Evolutionary conservation across 2,113 vertebrate species (phyloP).

Genomic region (Machaerirhynchus nigripectus): DNA sequence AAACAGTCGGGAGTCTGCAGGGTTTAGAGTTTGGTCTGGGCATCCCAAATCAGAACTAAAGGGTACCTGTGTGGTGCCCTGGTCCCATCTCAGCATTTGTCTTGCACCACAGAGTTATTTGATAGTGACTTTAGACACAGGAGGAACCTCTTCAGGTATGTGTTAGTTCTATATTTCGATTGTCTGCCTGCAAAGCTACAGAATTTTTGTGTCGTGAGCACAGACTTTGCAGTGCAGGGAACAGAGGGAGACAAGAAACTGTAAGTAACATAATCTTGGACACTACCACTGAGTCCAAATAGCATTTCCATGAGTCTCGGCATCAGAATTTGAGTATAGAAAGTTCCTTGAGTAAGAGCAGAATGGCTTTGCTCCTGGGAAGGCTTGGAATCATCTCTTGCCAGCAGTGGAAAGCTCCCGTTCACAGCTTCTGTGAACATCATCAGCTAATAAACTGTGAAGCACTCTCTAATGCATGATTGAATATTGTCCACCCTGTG

Average conservation of each 20-base stretch:
- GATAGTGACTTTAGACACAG: neutral
- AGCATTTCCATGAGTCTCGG: neutral
- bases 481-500: constrained; percentile 12
- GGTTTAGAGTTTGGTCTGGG: neutral
- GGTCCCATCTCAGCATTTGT: neutral
- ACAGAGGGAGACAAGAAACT: neutral
- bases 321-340: neutral
- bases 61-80: accelerated
- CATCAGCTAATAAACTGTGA: neutral
- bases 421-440: neutral
- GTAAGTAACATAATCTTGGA: neutral
- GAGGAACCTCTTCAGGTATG: neutral
- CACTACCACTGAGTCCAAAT: neutral
- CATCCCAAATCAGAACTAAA: neutral
- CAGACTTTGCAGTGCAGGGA: neutral
- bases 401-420: neutral
- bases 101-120: neutral
- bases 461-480: neutral
- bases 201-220: neutral
- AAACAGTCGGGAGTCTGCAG: neutral
- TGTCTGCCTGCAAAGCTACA: neutral
- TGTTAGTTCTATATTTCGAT: neutral
- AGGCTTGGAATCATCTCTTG: neutral
- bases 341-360: neutral
- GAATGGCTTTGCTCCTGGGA: neutral